Percentiles rank a stretch among this genome's conserved stretches.
Evolutionary conservation across 2,797 vertebrate species (phyloP).

Genomic region (Gobio occitaniae): DNA sequence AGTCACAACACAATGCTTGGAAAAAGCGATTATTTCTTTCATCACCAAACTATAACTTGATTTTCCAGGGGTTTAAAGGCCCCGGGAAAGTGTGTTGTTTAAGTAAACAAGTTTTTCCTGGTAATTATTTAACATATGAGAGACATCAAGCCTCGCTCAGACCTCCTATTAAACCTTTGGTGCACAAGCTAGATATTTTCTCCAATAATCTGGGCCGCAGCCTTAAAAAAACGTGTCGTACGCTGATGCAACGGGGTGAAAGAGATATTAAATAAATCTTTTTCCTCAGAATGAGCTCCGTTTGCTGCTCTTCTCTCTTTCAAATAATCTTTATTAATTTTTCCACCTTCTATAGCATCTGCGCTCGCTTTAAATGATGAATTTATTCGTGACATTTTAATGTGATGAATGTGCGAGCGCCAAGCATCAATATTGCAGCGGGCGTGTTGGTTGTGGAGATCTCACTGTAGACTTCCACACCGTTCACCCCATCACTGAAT

Average conservation of each 20-base stretch:
- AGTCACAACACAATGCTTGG: constrained; percentile 25
- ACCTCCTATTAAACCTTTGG: constrained; percentile 48
- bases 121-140: constrained; percentile 13
- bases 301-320: constrained; percentile 45
- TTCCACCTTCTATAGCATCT: constrained; percentile 33
- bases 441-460: constrained; percentile 51
- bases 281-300: constrained; percentile 54
- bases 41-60: constrained; percentile 37
- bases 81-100: background rate
- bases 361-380: constrained; percentile 59
- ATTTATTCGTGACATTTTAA: constrained; percentile 58
- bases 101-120: background rate
- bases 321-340: constrained; percentile 63
- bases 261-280: constrained; percentile 68
- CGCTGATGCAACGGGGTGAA: constrained; percentile 75
- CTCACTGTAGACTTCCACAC: constrained; percentile 54
- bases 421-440: constrained; percentile 58
- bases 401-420: constrained; percentile 56
- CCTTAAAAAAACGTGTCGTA: constrained; percentile 61
- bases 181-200: constrained; percentile 27
- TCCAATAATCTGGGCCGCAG: constrained; percentile 43
- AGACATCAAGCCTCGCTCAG: background rate
- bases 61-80: constrained; percentile 15
- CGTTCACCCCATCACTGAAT: constrained; percentile 67
- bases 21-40: constrained; percentile 35